Evolutionary conservation across 1,140 invertebrate genomes (phyloP).

Genomic region (Saccostrea cuccullata): DNA sequence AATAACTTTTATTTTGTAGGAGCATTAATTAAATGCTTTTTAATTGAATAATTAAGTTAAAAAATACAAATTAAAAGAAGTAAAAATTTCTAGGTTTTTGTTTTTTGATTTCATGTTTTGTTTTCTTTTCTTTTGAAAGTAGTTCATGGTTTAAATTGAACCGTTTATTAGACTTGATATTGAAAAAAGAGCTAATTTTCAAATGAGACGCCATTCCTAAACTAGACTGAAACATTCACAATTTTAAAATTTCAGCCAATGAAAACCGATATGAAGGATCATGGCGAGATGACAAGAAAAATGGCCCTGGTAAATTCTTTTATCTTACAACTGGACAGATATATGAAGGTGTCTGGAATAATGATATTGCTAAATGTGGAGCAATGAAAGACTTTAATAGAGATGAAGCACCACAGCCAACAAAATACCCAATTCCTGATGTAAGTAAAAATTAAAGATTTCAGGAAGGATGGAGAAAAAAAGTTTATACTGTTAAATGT

Average conservation of each 20-base stretch:
- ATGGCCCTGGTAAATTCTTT: slow-evolving; percentile 79
- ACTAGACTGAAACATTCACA: not conserved
- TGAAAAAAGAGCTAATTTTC: not conserved
- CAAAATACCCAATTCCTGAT: slow-evolving; percentile 77
- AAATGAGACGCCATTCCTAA: not conserved
- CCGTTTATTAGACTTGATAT: too few relatives aligned
- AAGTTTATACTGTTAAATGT: not conserved
- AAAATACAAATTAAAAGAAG: too few relatives aligned
- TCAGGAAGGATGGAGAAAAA: not conserved
- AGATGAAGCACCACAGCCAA: slow-evolving; percentile 76
- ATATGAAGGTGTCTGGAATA: slow-evolving; percentile 79
- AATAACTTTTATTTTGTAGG: not conserved
- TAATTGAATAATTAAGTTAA: too few relatives aligned
- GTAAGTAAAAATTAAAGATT: slow-evolving; percentile 62
- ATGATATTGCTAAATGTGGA: slow-evolving; percentile 78
- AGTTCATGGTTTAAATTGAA: too few relatives aligned
- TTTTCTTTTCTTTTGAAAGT: too few relatives aligned
- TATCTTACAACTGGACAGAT: slow-evolving; percentile 78
- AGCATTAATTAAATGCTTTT: not conserved
- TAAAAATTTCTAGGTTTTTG: not conserved
- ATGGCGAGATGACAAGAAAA: slow-evolving; percentile 79
- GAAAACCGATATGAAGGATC: slow-evolving; percentile 79
- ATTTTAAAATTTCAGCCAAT: slow-evolving; percentile 69
- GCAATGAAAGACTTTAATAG: slow-evolving; percentile 78
- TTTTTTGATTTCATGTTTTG: too few relatives aligned